These are phyloP conservation scores for Erythrocercus mccallii DNA, from an alignment of 2,113 vertebrate genomes.

Conservation along the genomic window DNA sequence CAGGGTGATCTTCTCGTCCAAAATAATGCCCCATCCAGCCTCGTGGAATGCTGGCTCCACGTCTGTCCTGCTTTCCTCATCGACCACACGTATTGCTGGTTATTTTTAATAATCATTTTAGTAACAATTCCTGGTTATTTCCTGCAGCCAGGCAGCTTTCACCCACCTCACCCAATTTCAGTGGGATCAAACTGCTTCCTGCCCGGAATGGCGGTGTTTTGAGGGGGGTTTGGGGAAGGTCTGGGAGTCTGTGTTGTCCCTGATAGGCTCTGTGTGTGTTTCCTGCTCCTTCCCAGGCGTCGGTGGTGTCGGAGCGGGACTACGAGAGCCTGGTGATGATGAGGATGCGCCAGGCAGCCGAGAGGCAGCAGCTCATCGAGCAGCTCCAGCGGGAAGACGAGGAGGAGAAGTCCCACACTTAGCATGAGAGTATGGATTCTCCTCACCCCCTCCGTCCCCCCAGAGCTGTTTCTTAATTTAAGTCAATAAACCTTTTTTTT, in stretches of 20 bases:
- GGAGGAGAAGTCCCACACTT: constrained; percentile 72
- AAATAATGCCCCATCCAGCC: neutral
- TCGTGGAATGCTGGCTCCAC: neutral
- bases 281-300: constrained; percentile 63
- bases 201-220: fast-evolving
- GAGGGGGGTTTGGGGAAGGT: neutral
- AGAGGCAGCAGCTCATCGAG: constrained; percentile 89
- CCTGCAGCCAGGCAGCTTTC: neutral
- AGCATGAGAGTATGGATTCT: neutral
- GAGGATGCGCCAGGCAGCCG: constrained; percentile 92
- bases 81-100: fast-evolving
- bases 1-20: neutral
- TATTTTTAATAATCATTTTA: neutral
- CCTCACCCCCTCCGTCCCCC: neutral
- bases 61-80: fast-evolving
- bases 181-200: neutral
- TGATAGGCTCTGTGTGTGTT: neutral
- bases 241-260: fast-evolving
- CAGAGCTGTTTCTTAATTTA: constrained; percentile 27
- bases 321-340: constrained; percentile 97
- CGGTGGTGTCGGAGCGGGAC: constrained; percentile 84
- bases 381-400: constrained; percentile 87
- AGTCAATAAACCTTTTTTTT: constrained; percentile 64
- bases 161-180: neutral
- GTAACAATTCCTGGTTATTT: neutral